Evolutionary conservation across 2,113 vertebrate genomes (phyloP).

Genomic region (Oncorhynchus keta): DNA sequence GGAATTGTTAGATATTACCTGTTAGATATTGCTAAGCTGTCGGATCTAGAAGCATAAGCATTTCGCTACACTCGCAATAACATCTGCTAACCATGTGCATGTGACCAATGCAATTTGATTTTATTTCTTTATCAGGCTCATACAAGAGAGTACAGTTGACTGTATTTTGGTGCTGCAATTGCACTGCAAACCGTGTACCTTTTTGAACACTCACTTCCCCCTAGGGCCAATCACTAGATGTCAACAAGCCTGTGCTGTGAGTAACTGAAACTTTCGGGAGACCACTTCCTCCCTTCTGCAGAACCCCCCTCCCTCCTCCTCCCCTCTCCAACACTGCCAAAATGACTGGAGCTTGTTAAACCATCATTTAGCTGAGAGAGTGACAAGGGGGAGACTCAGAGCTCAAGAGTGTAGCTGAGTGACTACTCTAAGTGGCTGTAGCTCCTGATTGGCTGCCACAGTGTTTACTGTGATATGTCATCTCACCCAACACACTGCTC

Average conservation of each 20-base stretch:
- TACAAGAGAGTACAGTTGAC: conserved; percentile 34
- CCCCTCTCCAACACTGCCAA: conserved; percentile 10
- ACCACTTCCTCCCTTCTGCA: neutral
- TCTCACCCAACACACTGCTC: neutral
- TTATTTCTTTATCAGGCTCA: neutral
- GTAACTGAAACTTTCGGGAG: neutral
- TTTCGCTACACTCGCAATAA: no score
- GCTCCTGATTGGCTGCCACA: neutral
- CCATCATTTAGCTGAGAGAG: neutral
- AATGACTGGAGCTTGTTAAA: neutral
- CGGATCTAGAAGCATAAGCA: no score
- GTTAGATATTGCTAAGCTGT: no score
- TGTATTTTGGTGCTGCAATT: conserved; percentile 41
- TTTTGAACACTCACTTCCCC: conserved; percentile 37
- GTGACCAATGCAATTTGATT: neutral
- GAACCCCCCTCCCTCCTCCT: neutral
- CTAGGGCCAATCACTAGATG: conserved; percentile 16
- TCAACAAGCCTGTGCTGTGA: conserved; percentile 15
- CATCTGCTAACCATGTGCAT: no score
- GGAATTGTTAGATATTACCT: no score
- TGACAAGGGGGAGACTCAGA: neutral
- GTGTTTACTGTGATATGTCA: neutral
- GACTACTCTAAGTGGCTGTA: neutral
- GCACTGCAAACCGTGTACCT: conserved; percentile 60
- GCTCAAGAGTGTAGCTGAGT: neutral